Base-by-base conservation (phyloP, 2,888 invertebrate genomes). In the Linnaemya vulpina region DNA sequence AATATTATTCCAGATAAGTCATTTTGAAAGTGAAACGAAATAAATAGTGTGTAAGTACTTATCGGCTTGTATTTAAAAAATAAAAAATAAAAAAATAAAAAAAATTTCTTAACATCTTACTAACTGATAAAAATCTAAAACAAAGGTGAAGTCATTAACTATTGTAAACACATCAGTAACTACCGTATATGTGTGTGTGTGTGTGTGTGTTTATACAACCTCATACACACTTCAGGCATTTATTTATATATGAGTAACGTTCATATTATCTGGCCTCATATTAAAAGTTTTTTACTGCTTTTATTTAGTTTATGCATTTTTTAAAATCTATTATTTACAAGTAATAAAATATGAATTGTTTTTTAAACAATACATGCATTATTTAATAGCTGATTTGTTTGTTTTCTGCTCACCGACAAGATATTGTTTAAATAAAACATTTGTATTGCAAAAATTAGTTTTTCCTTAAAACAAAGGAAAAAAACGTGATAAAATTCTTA, bases 91-190 rank as follows among this genome's bases (percentile, higher is more conserved):
- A n/a, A n/a, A n/a, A n/a, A n/a, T n/a, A n/a, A n/a, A 70, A 70
- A 13, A 40, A 43, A 40, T 17, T 70, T 68, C 40, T 53, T 17
- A 30, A 51, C 51, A 51, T 25, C 40, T 70, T 40, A 55, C 15
- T 30, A 49, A 53, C 35, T 49, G 60, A 79, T 73, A 65, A 35
- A 58, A 73, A 73, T 73, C 73, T 51, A 60, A 68, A 73, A 73
- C 79, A 73, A 79, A 79, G 79, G 71, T 73, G 79, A 73, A 73
- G 73, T 79, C 73, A 79, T 73, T 81, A 68, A 76, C 62, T 76
- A 76, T 65, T 68, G 35, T 77, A 76, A 76, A 20, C 55, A 58
- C 55, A 43, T 51, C 30, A 20, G 35, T 38, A 15, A 68, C 30
- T 13, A 70, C 40, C 11, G 8, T 58, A 30, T 3, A 60, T 38